Conservation (phyloP, 2,888 invertebrate genomes). For the Prosopocoilus inquinatus region DNA sequence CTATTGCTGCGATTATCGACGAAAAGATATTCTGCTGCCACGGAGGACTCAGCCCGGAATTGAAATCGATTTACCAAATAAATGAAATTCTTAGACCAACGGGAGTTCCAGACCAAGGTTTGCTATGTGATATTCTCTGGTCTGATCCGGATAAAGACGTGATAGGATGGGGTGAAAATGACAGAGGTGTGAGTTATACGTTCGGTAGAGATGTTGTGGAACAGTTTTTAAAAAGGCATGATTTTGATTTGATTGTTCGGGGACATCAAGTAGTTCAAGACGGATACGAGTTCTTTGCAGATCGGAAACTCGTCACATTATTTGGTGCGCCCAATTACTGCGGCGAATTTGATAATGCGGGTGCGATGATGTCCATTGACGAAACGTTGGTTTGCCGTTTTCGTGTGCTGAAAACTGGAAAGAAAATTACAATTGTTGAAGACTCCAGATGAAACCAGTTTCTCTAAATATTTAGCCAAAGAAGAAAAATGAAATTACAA, state of each 20-base stretch:
- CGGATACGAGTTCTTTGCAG: conserved; percentile 43
- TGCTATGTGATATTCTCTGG: conserved; percentile 42
- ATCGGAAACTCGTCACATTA: conserved; percentile 39
- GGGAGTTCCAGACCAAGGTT: conserved; percentile 35
- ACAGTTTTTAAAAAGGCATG: conserved; percentile 38
- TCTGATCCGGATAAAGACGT: conserved; percentile 35
- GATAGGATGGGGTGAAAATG: conserved; percentile 38
- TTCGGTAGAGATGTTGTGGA: conserved; percentile 40
- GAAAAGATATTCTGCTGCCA: conserved; percentile 47
- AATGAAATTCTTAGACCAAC: conserved; percentile 37
- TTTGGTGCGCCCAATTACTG: conserved; percentile 46
- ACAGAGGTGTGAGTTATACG: conserved; percentile 39
- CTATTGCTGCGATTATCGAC: conserved; percentile 44
- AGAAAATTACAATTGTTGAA: no score
- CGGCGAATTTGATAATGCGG: conserved; percentile 42
- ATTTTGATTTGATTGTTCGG: conserved; percentile 41
- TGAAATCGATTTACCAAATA: conserved; percentile 39
- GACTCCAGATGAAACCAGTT: no score
- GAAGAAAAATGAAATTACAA: no score
- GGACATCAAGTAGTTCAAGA: conserved; percentile 43
- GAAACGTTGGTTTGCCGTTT: conserved; percentile 21
- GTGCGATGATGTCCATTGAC: conserved; percentile 26
- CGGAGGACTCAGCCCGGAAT: conserved; percentile 44
- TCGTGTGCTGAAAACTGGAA: no score
- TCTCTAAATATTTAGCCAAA: no score